phyloP scores from a whole-genome alignment of 1,140 invertebrate genomes.

The Palaemon carinicauda region DNA sequence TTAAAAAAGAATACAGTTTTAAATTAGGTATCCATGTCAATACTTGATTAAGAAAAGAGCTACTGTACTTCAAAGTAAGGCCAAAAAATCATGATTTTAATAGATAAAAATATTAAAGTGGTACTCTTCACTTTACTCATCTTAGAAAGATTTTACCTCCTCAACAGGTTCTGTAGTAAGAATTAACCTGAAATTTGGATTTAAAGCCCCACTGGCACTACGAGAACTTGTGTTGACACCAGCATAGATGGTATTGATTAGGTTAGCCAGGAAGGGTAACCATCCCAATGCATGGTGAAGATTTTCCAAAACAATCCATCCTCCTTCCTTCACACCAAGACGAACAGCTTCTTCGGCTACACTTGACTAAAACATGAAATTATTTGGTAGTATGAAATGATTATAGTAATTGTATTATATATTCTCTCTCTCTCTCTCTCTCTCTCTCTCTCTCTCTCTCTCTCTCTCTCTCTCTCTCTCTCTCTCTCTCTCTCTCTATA shows the following conservation, averaged over 20 bases:
- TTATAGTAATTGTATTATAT: too few species aligned
- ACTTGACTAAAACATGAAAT: background rate
- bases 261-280: constrained; percentile 44
- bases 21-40: too few species aligned
- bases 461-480: too few species aligned
- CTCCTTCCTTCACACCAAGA: constrained; percentile 7
- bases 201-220: background rate
- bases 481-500: too few species aligned
- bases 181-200: constrained; percentile 42
- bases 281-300: constrained; percentile 45
- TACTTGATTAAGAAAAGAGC: too few species aligned
- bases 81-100: too few species aligned
- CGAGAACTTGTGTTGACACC: background rate
- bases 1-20: too few species aligned
- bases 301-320: constrained; percentile 50
- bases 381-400: background rate
- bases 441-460: too few species aligned
- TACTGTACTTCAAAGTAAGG: too few species aligned
- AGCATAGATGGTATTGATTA: background rate
- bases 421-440: too few species aligned
- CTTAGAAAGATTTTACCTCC: constrained; percentile 59
- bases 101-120: background rate
- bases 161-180: constrained; percentile 42
- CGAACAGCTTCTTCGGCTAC: constrained; percentile 28
- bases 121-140: background rate